Percentiles rank a stretch among this genome's conserved stretches.
Conservation (phyloP, 1,140 invertebrate genomes). For the Megalonaias nervosa region DNA sequence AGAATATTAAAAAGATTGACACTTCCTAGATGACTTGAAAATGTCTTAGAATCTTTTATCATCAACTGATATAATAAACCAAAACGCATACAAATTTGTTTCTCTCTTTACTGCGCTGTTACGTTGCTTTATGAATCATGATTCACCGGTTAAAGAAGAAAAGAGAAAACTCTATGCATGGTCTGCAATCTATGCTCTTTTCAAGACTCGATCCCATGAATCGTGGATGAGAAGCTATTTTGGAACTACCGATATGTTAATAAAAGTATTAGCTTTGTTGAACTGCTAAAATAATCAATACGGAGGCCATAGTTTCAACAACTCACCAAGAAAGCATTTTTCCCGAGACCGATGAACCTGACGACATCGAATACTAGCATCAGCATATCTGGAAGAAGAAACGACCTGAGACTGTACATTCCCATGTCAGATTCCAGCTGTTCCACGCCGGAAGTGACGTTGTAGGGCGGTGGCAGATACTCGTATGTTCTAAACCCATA, state of each 20-base stretch:
- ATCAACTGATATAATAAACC: no score
- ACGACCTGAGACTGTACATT: constrained; percentile 59
- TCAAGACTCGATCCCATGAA: no score
- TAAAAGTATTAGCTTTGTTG: neutral
- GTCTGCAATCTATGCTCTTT: no score
- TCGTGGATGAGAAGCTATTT: no score
- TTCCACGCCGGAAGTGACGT: constrained; percentile 29
- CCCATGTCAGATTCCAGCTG: constrained; percentile 40
- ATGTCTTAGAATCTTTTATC: no score
- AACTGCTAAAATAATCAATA: neutral
- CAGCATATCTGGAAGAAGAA: constrained; percentile 55
- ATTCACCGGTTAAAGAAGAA: no score
- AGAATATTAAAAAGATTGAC: no score
- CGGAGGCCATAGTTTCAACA: neutral
- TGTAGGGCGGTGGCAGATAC: constrained; percentile 46
- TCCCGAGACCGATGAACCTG: constrained; percentile 7
- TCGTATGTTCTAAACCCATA: constrained; percentile 65
- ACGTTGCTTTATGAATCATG: no score
- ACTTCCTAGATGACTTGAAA: no score
- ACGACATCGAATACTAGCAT: constrained; percentile 25
- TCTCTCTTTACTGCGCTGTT: no score
- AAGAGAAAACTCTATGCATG: no score
- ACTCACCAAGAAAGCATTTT: constrained; percentile 54
- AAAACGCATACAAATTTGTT: no score
- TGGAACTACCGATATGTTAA: neutral